Conservation (phyloP, 2,888 invertebrate genomes). For the Girardia tigrina region DNA sequence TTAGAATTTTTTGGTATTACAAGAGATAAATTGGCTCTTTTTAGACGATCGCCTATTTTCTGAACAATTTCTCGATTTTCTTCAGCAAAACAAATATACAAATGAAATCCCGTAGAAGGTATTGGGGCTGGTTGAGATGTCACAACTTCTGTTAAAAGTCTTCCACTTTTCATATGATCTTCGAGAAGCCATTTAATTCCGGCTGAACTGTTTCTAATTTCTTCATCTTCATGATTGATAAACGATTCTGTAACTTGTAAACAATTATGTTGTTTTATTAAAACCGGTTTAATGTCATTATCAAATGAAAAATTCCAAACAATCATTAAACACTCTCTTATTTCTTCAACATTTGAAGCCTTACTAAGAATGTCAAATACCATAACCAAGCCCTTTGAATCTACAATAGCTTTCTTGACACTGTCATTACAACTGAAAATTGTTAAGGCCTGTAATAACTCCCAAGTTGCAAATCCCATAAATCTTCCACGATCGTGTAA, state of each 20-base stretch:
- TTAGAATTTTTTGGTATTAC: constrained; percentile 29
- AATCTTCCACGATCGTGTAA: constrained; percentile 39
- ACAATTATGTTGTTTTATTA: constrained; percentile 6
- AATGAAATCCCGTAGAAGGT: background rate
- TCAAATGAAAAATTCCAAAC: constrained; percentile 6
- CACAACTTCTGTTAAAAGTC: background rate
- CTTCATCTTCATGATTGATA: constrained; percentile 17
- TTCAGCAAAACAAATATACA: constrained; percentile 8
- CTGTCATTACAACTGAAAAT: constrained; percentile 44
- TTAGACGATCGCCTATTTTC: constrained; percentile 39
- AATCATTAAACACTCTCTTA: constrained; percentile 5
- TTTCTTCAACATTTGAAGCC: background rate
- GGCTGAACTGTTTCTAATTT: background rate
- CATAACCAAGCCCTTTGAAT: background rate
- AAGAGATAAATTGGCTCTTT: constrained; percentile 25
- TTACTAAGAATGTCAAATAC: background rate
- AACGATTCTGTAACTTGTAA: background rate
- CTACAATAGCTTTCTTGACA: constrained; percentile 44
- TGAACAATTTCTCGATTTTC: constrained; percentile 41
- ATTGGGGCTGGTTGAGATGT: background rate
- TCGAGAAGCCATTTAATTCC: background rate
- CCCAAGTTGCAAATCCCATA: constrained; percentile 39
- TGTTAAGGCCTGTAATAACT: constrained; percentile 42
- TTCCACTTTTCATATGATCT: constrained; percentile 10
- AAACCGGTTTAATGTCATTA: background rate